Conservation (phyloP, 2,888 invertebrate species). For the Vanessa cardui region DNA sequence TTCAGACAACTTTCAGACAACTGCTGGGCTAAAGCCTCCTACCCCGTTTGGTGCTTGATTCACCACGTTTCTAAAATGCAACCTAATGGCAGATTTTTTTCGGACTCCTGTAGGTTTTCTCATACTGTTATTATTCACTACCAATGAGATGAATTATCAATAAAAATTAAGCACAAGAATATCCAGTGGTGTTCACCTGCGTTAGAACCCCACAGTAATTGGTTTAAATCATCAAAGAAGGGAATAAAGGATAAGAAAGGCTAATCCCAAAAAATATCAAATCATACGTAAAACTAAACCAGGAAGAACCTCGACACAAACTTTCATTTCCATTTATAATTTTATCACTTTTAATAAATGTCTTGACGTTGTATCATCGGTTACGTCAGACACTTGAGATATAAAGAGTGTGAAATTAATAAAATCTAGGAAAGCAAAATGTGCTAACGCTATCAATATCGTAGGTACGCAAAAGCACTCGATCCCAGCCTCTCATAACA, state of each 20-base stretch:
- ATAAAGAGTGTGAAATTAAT: constrained; percentile 25
- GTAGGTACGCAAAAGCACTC: constrained; percentile 47
- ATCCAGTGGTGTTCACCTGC: too few species aligned
- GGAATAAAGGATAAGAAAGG: background rate
- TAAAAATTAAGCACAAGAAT: too few species aligned
- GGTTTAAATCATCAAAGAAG: background rate
- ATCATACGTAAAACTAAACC: background rate
- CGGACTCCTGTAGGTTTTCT: too few species aligned
- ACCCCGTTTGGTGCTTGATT: too few species aligned
- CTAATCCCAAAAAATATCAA: background rate
- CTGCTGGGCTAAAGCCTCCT: too few species aligned
- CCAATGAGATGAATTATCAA: too few species aligned
- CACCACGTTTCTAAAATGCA: too few species aligned
- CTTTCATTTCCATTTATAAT: background rate
- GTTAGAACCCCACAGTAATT: too few species aligned
- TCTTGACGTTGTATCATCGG: background rate
- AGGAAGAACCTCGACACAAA: background rate
- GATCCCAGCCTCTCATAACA: constrained; percentile 50
- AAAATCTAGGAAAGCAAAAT: constrained; percentile 48
- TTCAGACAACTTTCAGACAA: too few species aligned
- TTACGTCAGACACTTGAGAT: background rate
- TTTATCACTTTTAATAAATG: background rate
- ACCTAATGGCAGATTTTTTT: too few species aligned
- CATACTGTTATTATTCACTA: too few species aligned
- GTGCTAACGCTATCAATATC: constrained; percentile 52